Conservation (phyloP, 2,113 vertebrate genomes). For the Carassius carassius region DNA sequence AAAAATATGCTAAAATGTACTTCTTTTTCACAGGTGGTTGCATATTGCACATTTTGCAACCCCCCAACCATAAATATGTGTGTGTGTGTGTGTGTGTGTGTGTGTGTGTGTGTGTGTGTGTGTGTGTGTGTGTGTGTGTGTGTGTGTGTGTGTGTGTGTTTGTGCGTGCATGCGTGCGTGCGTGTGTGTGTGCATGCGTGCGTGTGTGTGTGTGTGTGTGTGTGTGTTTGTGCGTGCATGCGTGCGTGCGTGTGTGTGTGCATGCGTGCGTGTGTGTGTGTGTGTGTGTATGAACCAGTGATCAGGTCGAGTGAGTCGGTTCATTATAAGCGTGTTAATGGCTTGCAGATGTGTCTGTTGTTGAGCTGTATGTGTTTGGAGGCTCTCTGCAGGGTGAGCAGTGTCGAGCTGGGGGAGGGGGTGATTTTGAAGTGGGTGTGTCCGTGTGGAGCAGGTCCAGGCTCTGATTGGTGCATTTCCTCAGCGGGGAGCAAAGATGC, state of each 20-base stretch:
- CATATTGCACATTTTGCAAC: not conserved
- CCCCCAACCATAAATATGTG: not conserved
- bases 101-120: slow-evolving; percentile 6
- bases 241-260: slow-evolving; percentile 12
- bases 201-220: slow-evolving; percentile 7
- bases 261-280: not conserved
- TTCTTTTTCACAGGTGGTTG: not conserved
- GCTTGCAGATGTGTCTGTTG: slow-evolving; percentile 72
- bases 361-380: slow-evolving; percentile 16
- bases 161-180: slow-evolving; percentile 3
- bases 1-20: not conserved
- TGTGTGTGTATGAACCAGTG: slow-evolving; percentile 13
- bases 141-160: slow-evolving; percentile 14
- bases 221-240: slow-evolving; percentile 7
- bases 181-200: slow-evolving; percentile 6
- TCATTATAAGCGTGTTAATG: slow-evolving; percentile 76
- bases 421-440: slow-evolving; percentile 58
- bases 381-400: slow-evolving; percentile 29
- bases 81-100: not conserved
- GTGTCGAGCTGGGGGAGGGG: slow-evolving; percentile 44
- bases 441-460: slow-evolving; percentile 64
- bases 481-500: slow-evolving; percentile 42
- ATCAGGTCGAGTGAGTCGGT: slow-evolving; percentile 65
- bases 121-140: slow-evolving; percentile 3
- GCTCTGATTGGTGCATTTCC: slow-evolving; percentile 63